Conservation (phyloP, 2,888 invertebrate species). For the Oscheius sp. region DNA sequence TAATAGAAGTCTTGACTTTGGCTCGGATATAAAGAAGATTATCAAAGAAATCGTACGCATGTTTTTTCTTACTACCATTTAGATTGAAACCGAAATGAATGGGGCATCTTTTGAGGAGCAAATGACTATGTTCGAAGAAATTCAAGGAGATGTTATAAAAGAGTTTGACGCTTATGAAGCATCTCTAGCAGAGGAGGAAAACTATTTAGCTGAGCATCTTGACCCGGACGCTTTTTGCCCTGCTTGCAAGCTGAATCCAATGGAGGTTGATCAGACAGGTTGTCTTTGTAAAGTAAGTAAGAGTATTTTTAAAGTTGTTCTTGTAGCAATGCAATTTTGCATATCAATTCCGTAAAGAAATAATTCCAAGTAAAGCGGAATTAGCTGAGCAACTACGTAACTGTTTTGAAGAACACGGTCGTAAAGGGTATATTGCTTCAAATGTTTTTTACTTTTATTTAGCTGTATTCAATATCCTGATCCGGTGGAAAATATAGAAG, state of each 20-base stretch:
- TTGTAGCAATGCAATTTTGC: constrained; percentile 2
- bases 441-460: neutral
- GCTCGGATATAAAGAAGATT: neutral
- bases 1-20: constrained; percentile 4
- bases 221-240: constrained; percentile 23
- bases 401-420: neutral
- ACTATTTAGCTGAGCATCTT: neutral
- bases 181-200: neutral
- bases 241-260: constrained; percentile 10
- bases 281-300: constrained; percentile 12
- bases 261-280: constrained; percentile 9
- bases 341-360: neutral
- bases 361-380: neutral
- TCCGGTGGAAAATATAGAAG: neutral
- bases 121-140: neutral
- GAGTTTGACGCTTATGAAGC: constrained; percentile 18
- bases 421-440: neutral
- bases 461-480: neutral
- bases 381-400: neutral
- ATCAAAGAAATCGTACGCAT: neutral
- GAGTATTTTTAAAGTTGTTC: neutral
- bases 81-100: constrained; percentile 10
- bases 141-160: neutral
- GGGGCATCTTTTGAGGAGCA: constrained; percentile 2
- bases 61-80: neutral